Evolutionary conservation across 2,888 invertebrate species (phyloP).

Genomic region (Tinea semifulvella): DNA sequence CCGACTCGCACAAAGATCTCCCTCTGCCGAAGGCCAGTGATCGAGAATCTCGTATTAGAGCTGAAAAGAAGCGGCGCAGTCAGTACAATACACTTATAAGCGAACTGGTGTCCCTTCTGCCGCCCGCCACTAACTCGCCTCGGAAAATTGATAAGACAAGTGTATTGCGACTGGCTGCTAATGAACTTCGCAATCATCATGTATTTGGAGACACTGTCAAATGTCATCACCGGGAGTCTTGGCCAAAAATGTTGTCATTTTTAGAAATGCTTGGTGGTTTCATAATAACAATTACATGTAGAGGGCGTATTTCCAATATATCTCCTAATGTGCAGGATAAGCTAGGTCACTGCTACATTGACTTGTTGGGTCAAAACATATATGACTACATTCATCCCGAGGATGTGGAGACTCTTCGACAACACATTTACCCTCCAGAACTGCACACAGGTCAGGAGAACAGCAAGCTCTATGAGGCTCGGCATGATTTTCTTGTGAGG

Average conservation of each 20-base stretch:
- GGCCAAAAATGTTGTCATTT: slow-evolving; percentile 67
- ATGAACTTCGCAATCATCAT: slow-evolving; percentile 84
- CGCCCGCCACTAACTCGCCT: slow-evolving; percentile 83
- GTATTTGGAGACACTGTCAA: slow-evolving; percentile 66
- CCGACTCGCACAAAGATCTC: slow-evolving; percentile 49
- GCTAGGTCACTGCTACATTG: slow-evolving; percentile 87
- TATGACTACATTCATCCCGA: slow-evolving; percentile 85
- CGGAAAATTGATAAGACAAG: slow-evolving; percentile 92
- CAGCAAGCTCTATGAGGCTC: slow-evolving; percentile 42
- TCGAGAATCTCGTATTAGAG: slow-evolving; percentile 84
- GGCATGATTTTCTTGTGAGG: slow-evolving; percentile 66
- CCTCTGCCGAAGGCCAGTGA: slow-evolving; percentile 68
- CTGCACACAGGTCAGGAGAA: slow-evolving; percentile 42
- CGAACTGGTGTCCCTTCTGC: slow-evolving; percentile 82
- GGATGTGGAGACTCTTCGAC: slow-evolving; percentile 79
- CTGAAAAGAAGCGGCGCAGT: slow-evolving; percentile 91
- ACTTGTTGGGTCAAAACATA: slow-evolving; percentile 89
- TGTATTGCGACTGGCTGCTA: slow-evolving; percentile 85
- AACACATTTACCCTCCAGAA: slow-evolving; percentile 71
- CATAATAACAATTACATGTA: slow-evolving; percentile 79
- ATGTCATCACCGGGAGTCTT: slow-evolving; percentile 58
- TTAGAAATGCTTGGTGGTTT: slow-evolving; percentile 81
- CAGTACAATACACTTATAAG: slow-evolving; percentile 87
- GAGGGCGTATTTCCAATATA: slow-evolving; percentile 85
- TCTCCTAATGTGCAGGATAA: slow-evolving; percentile 86